Evolutionary conservation across 2,113 vertebrate species (phyloP), one percentile per base, ranked within the genome.

Genomic region (Pithys albifrons): DNA sequence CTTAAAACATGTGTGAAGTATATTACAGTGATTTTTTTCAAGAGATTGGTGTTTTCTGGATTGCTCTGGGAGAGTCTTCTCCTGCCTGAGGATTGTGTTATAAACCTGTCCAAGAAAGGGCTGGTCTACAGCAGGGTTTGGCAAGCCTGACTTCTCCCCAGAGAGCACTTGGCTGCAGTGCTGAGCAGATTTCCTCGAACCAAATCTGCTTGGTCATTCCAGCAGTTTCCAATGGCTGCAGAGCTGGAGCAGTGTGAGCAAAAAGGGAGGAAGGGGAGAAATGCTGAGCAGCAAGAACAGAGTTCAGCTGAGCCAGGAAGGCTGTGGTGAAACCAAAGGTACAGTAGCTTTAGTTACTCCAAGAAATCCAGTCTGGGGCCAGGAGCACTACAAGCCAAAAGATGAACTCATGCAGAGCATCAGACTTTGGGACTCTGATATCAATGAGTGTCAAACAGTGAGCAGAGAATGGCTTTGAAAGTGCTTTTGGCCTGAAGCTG

Each of bases 351-450:
- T n/a, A 41, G 67, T 72, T 76, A 31, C 82, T 97, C 55, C 52
- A 41, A 84, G 52, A 79, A 80, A 72, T 45, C 61, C 61, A 15
- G 82, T 39, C 12, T 77, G 45, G 18, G 71, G 75, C 92, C 88
- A 94, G 92, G 75, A 93, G 11, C 7, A 3, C 37, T 67, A 19
- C 23, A 58, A 52, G 88, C 92, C 92, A 96, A 59, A 58, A 71
- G 75, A 88, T 93, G 84, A 96, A 76, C 93, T 95, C 88, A 89
- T 49, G 55, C 77, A 43, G 41, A 73, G 43, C n/a, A 27, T 95
- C 75, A 43, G 55, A 76, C 88, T 84, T 80, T 66, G 55, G 59
- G 49, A 48, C 46, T 49, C 51, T 75, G 89, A 85, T 76, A 94
- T 86, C 78, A 91, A 0, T 23, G 70, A 64, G 43, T 75, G 57